Conservation (phyloP, 2,113 vertebrate species). For the Indri indri region DNA sequence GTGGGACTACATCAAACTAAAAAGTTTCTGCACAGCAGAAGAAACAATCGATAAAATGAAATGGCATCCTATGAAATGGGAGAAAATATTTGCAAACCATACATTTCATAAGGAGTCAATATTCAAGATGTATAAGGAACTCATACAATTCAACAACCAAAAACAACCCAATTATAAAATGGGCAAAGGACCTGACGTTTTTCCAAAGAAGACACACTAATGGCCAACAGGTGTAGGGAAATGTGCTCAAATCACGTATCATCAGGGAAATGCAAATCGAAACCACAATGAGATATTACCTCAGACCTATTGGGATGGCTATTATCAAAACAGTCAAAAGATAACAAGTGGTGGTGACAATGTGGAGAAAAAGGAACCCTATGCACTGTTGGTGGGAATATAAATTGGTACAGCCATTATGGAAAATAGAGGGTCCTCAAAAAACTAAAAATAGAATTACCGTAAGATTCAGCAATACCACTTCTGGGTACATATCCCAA, state of each 20-base stretch:
- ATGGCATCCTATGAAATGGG: neutral
- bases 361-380: neutral
- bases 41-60: neutral
- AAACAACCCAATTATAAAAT: neutral
- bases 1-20: neutral
- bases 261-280: neutral
- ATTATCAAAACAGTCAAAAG: neutral
- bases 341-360: neutral
- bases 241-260: neutral
- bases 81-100: neutral
- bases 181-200: neutral
- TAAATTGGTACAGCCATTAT: neutral
- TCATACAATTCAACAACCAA: neutral
- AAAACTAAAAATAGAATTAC: neutral
- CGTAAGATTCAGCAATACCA: neutral
- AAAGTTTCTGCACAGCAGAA: neutral
- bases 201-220: neutral
- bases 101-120: too few species aligned
- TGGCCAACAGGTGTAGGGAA: neutral
- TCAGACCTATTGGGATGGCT: neutral
- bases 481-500: neutral
- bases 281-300: too few species aligned
- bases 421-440: neutral
- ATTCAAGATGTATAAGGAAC: neutral
- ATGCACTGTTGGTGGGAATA: neutral